phyloP scores from a whole-genome alignment of 2,113 vertebrate species.

The Balaenoptera acutorostrata region DNA sequence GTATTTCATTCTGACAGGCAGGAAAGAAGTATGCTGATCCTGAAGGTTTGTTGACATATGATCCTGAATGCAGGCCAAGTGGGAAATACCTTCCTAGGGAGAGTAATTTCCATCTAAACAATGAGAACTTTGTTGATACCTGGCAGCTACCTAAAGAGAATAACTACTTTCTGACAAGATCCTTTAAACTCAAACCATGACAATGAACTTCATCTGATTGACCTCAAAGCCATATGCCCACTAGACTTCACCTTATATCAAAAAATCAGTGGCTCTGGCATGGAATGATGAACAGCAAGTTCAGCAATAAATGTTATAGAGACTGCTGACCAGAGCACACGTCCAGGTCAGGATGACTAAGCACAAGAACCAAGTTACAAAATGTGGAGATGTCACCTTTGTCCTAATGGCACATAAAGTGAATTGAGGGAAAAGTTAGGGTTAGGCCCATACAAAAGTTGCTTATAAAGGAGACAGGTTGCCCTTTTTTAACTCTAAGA shows the following conservation, averaged over 20 bases:
- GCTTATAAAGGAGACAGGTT: neutral
- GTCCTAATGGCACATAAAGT: neutral
- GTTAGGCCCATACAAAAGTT: neutral
- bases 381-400: neutral
- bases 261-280: neutral
- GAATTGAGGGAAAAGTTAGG: neutral
- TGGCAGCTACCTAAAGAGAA: slow-evolving; percentile 54
- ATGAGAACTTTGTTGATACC: slow-evolving; percentile 76
- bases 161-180: slow-evolving; percentile 28
- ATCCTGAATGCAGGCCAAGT: slow-evolving; percentile 73
- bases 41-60: slow-evolving; percentile 75
- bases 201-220: neutral
- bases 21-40: slow-evolving; percentile 81
- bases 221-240: neutral
- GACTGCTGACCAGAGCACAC: neutral
- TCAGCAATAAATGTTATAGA: neutral
- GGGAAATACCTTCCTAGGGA: slow-evolving; percentile 75
- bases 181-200: slow-evolving; percentile 34
- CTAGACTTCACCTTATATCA: neutral
- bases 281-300: neutral
- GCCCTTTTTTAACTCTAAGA: neutral
- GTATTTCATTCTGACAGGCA: slow-evolving; percentile 83
- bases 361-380: neutral
- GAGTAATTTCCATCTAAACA: slow-evolving; percentile 80
- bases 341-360: neutral